phyloP scores from a whole-genome alignment of 2,888 invertebrate species.

The Tiphia femorata region DNA sequence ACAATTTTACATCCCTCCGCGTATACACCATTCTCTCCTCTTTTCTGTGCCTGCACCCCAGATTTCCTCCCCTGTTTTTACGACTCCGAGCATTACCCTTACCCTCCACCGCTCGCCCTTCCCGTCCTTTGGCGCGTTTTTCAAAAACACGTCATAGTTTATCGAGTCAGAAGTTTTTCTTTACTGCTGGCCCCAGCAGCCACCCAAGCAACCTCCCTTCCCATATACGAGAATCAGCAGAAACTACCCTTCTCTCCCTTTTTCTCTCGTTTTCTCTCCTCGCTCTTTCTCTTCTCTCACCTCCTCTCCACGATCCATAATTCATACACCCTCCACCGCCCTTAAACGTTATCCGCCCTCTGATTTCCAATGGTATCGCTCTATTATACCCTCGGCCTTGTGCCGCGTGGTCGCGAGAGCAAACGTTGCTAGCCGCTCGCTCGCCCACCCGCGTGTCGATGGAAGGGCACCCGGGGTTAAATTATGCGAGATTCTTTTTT shows the following conservation, averaged over 20 bases:
- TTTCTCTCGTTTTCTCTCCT: too few relatives aligned
- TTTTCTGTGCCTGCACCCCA: background rate
- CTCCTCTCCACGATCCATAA: conserved; percentile 40
- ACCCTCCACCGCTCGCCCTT: background rate
- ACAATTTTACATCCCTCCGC: conserved; percentile 6
- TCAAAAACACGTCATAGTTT: conserved; percentile 36
- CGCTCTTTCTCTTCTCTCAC: too few relatives aligned
- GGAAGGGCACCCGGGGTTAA: background rate
- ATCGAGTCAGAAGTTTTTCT: conserved; percentile 41
- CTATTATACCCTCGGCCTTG: conserved; percentile 32
- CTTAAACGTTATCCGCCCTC: conserved; percentile 46
- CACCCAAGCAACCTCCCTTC: too few relatives aligned
- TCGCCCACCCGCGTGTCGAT: background rate
- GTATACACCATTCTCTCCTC: too few relatives aligned
- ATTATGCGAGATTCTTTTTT: too few relatives aligned
- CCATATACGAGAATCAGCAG: conserved; percentile 47
- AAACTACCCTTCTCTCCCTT: too few relatives aligned
- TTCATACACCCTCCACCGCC: conserved; percentile 47
- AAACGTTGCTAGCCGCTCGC: background rate
- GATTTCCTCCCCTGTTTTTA: conserved; percentile 22
- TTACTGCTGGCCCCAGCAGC: conserved; percentile 13
- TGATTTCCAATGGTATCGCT: conserved; percentile 48
- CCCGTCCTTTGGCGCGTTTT: conserved; percentile 35
- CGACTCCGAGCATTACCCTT: conserved; percentile 22
- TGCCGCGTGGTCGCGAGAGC: background rate